phyloP scores from a whole-genome alignment of 2,888 invertebrate species.

The Epicampocera succincta region DNA sequence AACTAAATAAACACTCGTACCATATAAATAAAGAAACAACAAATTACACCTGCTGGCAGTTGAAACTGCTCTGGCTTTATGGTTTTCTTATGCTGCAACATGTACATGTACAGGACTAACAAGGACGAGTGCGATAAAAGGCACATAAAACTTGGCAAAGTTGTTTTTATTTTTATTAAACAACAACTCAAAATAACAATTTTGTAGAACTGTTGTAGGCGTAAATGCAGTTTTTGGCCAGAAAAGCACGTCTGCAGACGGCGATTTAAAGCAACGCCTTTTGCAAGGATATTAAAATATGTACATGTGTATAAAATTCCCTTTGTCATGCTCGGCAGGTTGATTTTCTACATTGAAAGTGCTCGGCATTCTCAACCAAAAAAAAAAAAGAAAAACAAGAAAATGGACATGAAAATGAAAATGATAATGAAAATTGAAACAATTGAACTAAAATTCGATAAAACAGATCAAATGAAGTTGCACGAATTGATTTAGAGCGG shows the following conservation, averaged over 20 bases:
- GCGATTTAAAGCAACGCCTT: constrained; percentile 61
- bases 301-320: background rate
- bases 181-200: constrained; percentile 3
- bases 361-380: background rate
- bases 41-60: constrained; percentile 63
- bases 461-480: constrained; percentile 26
- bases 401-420: no score
- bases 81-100: constrained; percentile 15
- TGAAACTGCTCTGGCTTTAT: constrained; percentile 41
- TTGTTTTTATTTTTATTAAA: background rate
- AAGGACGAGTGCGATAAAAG: constrained; percentile 48
- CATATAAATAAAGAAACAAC: background rate
- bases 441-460: constrained; percentile 38
- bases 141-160: background rate
- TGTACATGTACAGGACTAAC: constrained; percentile 54
- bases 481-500: constrained; percentile 51
- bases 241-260: constrained; percentile 18
- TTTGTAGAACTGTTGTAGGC: constrained; percentile 33
- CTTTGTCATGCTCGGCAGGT: constrained; percentile 67
- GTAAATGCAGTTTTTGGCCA: constrained; percentile 53
- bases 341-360: constrained; percentile 21
- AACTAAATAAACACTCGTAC: constrained; percentile 21
- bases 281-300: constrained; percentile 56
- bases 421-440: no score
- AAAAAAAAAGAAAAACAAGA: no score